These are phyloP conservation scores for Phyllotreta cruciferae DNA, from an alignment of 2,888 invertebrate genomes.

Conservation along the genomic window DNA sequence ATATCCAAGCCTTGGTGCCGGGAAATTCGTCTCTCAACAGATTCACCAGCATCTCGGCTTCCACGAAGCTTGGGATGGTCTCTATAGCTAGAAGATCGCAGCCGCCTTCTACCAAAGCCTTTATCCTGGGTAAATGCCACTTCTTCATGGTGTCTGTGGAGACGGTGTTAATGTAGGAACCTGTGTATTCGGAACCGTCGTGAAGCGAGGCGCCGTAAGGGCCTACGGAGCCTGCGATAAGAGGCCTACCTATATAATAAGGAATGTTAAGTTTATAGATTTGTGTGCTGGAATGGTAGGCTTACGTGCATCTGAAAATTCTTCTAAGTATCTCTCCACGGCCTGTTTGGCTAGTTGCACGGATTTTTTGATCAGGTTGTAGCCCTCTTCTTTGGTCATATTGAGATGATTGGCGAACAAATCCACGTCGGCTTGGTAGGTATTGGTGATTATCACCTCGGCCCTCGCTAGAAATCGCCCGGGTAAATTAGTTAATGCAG, in stretches of 20 bases:
- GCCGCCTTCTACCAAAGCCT: conserved; percentile 79
- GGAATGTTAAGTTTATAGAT: conserved; percentile 2
- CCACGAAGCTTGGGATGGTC: conserved; percentile 85
- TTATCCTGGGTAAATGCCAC: conserved; percentile 86
- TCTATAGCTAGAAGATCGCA: conserved; percentile 89
- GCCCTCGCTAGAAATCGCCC: conserved; percentile 74
- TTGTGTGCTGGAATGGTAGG: conserved; percentile 10
- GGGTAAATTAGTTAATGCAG: neutral
- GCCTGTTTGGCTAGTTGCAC: conserved; percentile 79
- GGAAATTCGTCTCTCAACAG: conserved; percentile 79
- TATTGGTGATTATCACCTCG: conserved; percentile 85
- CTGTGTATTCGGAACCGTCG: conserved; percentile 94
- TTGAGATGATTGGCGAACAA: conserved; percentile 79
- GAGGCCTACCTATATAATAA: conserved; percentile 58
- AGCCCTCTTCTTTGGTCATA: conserved; percentile 71
- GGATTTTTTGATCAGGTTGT: conserved; percentile 75
- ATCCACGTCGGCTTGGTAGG: conserved; percentile 85
- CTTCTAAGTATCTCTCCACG: conserved; percentile 66
- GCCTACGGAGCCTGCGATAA: conserved; percentile 89
- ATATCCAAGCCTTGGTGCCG: conserved; percentile 81
- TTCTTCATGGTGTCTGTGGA: conserved; percentile 70
- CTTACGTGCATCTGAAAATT: conserved; percentile 51
- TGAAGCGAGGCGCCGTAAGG: conserved; percentile 91
- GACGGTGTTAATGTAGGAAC: conserved; percentile 76
- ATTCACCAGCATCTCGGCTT: conserved; percentile 83